Evolutionary conservation across 2,797 vertebrate species (phyloP).

Genomic region (Enteromius unitaeniatus): DNA sequence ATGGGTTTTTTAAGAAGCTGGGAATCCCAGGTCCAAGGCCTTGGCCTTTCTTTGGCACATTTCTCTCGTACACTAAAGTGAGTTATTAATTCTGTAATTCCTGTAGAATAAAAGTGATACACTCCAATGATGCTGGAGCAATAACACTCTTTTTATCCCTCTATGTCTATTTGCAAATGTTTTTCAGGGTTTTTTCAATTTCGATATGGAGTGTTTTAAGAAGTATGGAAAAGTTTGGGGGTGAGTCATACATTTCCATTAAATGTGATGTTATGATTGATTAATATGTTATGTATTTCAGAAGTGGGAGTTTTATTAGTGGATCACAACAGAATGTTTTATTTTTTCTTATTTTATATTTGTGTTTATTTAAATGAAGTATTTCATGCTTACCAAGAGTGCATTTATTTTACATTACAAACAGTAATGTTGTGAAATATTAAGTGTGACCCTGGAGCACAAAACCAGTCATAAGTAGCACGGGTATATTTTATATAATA

Average conservation of each 20-base stretch:
- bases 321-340: background rate
- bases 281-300: too few species aligned
- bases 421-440: background rate
- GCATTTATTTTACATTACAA: background rate
- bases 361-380: background rate
- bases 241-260: slow-evolving; percentile 67
- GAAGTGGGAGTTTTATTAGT: background rate
- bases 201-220: slow-evolving; percentile 68
- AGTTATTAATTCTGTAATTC: background rate
- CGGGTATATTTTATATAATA: too few species aligned
- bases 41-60: slow-evolving; percentile 72
- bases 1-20: slow-evolving; percentile 69
- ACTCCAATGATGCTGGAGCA: background rate
- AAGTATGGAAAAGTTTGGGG: slow-evolving; percentile 80
- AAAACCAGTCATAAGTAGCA: too few species aligned
- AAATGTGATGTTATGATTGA: background rate
- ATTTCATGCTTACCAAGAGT: background rate
- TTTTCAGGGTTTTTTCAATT: slow-evolving; percentile 64
- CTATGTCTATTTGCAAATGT: background rate
- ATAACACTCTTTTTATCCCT: background rate
- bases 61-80: slow-evolving; percentile 56
- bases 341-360: background rate
- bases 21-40: slow-evolving; percentile 75
- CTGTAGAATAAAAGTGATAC: background rate
- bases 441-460: too few species aligned